Percentiles rank a stretch among this genome's conserved stretches.
Conservation (phyloP, 2,797 vertebrate genomes). For the Poecile montanus region DNA sequence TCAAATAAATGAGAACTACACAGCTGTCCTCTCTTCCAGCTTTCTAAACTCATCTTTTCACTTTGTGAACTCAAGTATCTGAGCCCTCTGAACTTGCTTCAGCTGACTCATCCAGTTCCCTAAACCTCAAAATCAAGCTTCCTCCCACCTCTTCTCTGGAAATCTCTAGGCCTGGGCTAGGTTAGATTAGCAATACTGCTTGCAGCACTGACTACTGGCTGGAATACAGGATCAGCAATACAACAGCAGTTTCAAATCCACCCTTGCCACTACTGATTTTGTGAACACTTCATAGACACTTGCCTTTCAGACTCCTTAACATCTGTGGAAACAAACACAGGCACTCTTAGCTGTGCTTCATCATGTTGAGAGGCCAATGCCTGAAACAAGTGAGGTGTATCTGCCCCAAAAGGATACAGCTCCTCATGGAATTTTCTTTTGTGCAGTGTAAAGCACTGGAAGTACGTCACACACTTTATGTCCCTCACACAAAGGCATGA, state of each 20-base stretch:
- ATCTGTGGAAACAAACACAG: neutral
- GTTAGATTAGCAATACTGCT: neutral
- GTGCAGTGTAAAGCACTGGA: neutral
- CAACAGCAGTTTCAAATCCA: neutral
- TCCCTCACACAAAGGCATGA: neutral
- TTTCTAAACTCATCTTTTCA: neutral
- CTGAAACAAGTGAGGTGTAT: neutral
- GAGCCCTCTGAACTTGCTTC: neutral
- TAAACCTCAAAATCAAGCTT: neutral
- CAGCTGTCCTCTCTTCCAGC: neutral
- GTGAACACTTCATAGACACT: neutral
- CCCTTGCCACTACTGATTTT: neutral
- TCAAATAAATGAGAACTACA: neutral
- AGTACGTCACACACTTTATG: neutral
- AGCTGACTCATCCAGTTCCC: neutral
- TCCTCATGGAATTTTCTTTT: neutral
- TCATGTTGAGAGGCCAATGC: neutral
- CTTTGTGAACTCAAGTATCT: neutral
- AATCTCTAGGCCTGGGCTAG: neutral
- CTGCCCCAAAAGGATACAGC: neutral
- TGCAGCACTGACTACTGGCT: neutral
- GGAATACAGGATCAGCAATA: neutral
- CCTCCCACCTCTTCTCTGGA: neutral
- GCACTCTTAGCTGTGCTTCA: neutral
- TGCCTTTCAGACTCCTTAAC: neutral